Percentiles rank a stretch among this genome's conserved stretches.
These are phyloP conservation scores for Holothuria leucospilota DNA, from an alignment of 53 echinoderm and acorn worm genomes.

Conservation along the genomic window DNA sequence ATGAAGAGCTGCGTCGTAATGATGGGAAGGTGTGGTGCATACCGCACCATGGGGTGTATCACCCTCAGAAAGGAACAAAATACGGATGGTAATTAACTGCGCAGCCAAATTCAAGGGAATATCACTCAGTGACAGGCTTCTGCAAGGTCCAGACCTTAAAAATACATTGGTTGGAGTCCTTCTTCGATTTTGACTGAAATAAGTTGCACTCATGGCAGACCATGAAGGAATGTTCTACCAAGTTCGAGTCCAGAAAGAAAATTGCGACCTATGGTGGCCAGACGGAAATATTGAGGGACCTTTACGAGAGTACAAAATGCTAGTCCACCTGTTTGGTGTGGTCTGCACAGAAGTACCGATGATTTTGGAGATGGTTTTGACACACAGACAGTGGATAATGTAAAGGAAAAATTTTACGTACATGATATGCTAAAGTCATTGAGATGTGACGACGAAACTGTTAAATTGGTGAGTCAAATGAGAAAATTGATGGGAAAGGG, in stretches of 20 bases:
- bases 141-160: constrained; percentile 60
- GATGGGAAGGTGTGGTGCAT: constrained; percentile 57
- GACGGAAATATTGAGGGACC: constrained; percentile 47
- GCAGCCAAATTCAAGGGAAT: constrained; percentile 56
- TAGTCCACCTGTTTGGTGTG: constrained; percentile 69
- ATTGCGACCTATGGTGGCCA: constrained; percentile 70
- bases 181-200: constrained; percentile 47
- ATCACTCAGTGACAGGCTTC: constrained; percentile 62
- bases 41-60: constrained; percentile 55
- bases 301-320: constrained; percentile 55
- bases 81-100: constrained; percentile 61
- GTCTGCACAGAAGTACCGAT: constrained; percentile 50
- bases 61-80: constrained; percentile 56
- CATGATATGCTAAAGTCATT: constrained; percentile 56
- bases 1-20: constrained; percentile 16
- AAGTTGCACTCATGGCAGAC: constrained; percentile 52
- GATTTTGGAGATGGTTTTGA: constrained; percentile 40
- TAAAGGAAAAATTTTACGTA: constrained; percentile 54
- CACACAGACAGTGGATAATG: constrained; percentile 3
- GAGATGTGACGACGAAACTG: constrained; percentile 31
- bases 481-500: constrained; percentile 38
- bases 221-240: constrained; percentile 67
- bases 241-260: constrained; percentile 52
- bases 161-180: constrained; percentile 54
- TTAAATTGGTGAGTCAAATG: constrained; percentile 10